Base-by-base conservation (phyloP, 1,140 invertebrate genomes). In the Aplysia californica region DNA sequence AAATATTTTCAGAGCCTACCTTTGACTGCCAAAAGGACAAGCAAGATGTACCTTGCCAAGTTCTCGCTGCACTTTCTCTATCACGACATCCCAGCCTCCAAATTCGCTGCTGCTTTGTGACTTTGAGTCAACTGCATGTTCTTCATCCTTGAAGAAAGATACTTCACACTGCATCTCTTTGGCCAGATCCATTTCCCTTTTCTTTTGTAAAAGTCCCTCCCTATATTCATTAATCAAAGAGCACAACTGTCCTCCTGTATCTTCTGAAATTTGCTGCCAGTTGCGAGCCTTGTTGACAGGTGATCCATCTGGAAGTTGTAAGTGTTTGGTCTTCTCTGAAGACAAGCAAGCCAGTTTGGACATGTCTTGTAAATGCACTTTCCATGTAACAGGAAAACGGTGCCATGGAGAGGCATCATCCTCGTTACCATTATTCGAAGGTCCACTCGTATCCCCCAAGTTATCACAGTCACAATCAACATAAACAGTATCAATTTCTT, bases 1-100 rank as follows among this genome's bases (percentile, higher is more conserved):
- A n/a, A n/a, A n/a, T n/a, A n/a, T n/a, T n/a, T n/a, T n/a, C n/a
- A 38, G 20, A 23, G 31, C 35, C 66, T 78, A 85, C 86, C 86
- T 87, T 69, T 85, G 84, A 80, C 86, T 87, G 15, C 86, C 86
- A 86, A 86, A 87, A 21, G 86, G 84, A 76, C 86, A 87, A 55
- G 83, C 84, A 29, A 87, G 55, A 50, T 85, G 72, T 41, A 87
- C 79, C 69, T 73, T 80, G 18, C 86, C 86, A n/a, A 87, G 79
- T 36, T 86, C 81, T 58, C 33, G 61, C 61, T 84, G 78, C n/a
- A 86, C 81, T 76, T 86, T 84, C 6, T 68, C 38, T 3, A 84
- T 64, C 36, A 85, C 66, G 3, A 61, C 79, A 4, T 36, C 75
- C 86, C 85, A 87, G 2, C 79, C 72, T 31, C 66, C 55, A 15